A percentile compares a stretch with the other conserved stretches of the same genome.
phyloP scores from a whole-genome alignment of 2,888 invertebrate genomes.

The Dolichomitus sp. region DNA sequence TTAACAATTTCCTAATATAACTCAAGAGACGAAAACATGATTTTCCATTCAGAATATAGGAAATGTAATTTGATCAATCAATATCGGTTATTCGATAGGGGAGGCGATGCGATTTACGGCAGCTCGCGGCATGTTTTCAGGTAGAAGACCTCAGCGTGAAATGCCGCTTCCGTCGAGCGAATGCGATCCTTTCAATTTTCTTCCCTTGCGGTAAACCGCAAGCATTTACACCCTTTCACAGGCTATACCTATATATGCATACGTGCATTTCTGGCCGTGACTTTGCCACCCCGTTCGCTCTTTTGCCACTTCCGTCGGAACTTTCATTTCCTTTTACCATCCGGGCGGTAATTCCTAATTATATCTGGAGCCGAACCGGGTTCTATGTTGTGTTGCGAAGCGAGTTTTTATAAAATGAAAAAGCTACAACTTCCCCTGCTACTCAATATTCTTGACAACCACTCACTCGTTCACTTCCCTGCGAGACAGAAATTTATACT shows the following conservation, averaged over 20 bases:
- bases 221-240: not conserved
- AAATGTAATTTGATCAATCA: constrained; percentile 12
- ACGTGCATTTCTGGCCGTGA: not conserved
- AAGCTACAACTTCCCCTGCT: not conserved
- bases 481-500: not conserved
- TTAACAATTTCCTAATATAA: not conserved
- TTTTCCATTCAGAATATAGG: constrained; percentile 1
- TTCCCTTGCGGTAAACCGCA: constrained; percentile 42
- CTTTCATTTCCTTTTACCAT: constrained; percentile 9
- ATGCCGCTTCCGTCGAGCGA: not conserved
- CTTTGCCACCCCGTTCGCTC: constrained; percentile 19
- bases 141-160: not conserved
- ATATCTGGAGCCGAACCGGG: constrained; percentile 38
- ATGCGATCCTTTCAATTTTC: constrained; percentile 65
- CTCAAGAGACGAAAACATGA: not conserved
- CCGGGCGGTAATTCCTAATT: constrained; percentile 63
- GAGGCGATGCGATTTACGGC: not conserved
- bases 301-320: constrained; percentile 33
- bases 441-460: constrained; percentile 7
- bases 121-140: not conserved
- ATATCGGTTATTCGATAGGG: not conserved
- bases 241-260: not conserved
- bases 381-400: not conserved
- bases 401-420: constrained; percentile 19
- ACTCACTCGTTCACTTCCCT: not conserved